Conservation (phyloP, 1,140 invertebrate genomes). For the Macrobrachium rosenbergii region DNA sequence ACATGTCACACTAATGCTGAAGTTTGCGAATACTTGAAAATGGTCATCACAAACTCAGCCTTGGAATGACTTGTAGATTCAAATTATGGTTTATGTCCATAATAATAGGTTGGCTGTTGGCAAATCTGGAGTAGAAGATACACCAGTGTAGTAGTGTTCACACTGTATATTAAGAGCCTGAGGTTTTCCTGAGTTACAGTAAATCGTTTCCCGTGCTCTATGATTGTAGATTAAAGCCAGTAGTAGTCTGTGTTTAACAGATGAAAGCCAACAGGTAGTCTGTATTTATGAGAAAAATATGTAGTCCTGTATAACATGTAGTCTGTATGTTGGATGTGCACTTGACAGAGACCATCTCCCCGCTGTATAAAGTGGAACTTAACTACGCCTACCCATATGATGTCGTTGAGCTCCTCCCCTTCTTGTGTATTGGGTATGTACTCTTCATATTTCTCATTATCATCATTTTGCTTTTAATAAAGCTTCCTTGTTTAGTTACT, state of each 20-base stretch:
- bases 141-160: too few relatives aligned
- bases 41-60: too few relatives aligned
- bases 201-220: neutral
- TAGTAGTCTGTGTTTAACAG: neutral
- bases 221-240: neutral
- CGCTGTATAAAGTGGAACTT: slow-evolving; percentile 94
- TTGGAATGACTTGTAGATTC: too few relatives aligned
- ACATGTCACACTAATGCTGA: too few relatives aligned
- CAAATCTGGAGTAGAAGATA: too few relatives aligned
- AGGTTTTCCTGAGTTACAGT: too few relatives aligned
- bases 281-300: slow-evolving; percentile 18
- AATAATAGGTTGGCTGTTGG: too few relatives aligned
- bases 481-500: neutral
- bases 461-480: neutral
- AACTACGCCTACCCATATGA: slow-evolving; percentile 98
- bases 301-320: slow-evolving; percentile 65
- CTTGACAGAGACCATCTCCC: slow-evolving; percentile 88
- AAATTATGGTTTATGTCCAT: too few relatives aligned
- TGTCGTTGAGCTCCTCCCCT: slow-evolving; percentile 94
- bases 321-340: slow-evolving; percentile 63
- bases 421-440: slow-evolving; percentile 91
- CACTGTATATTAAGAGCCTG: too few relatives aligned
- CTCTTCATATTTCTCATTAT: neutral
- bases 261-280: slow-evolving; percentile 14
- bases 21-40: too few relatives aligned